phyloP scores from a whole-genome alignment of 2,888 invertebrate genomes.

The Craniophora ligustri region DNA sequence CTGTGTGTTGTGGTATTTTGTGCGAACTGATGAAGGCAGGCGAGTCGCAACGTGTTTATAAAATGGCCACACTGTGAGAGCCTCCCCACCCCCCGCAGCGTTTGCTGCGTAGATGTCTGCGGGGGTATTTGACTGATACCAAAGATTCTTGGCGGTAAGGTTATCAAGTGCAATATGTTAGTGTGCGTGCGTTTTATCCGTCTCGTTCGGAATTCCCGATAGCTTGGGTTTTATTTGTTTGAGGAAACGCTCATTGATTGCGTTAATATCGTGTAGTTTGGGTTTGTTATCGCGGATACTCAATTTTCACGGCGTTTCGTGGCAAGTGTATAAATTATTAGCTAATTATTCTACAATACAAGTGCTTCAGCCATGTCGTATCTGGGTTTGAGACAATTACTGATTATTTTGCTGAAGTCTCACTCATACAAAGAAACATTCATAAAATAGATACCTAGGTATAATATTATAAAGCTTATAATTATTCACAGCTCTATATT shows the following conservation, averaged over 20 bases:
- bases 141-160: conserved; percentile 40
- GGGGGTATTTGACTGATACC: conserved; percentile 53
- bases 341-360: not conserved
- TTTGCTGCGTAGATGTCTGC: conserved; percentile 37
- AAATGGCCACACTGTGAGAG: conserved; percentile 47
- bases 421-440: too few relatives aligned
- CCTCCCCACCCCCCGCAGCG: conserved; percentile 57
- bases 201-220: conserved; percentile 66
- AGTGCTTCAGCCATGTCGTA: conserved; percentile 4
- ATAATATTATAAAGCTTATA: too few relatives aligned
- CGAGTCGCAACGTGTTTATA: conserved; percentile 71
- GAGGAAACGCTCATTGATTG: conserved; percentile 58
- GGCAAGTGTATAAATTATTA: conserved; percentile 2
- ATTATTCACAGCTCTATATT: not conserved
- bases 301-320: conserved; percentile 38
- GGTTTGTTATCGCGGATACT: conserved; percentile 50
- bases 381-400: conserved; percentile 19
- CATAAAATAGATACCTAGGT: too few relatives aligned
- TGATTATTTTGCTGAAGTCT: too few relatives aligned
- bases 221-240: conserved; percentile 67
- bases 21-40: conserved; percentile 49
- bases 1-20: conserved; percentile 59
- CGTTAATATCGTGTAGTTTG: conserved; percentile 57
- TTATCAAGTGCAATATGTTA: conserved; percentile 47
- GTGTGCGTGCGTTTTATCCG: conserved; percentile 61